Evolutionary conservation across 1,140 invertebrate species (phyloP).

Genomic region (Eufriesea mexicana): DNA sequence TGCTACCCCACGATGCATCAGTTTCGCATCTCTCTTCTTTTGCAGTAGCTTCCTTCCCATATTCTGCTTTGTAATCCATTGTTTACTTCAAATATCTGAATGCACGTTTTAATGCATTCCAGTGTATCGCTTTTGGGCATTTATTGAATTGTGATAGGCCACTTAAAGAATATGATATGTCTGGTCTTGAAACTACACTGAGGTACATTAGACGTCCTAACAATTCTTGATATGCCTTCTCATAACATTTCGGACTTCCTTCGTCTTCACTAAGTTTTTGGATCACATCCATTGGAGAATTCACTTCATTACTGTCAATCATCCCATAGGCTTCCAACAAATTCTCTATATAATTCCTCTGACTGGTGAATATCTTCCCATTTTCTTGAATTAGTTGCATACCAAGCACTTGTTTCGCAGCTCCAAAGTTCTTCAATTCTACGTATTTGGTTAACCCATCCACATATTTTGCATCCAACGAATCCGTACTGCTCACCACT

Average conservation of each 20-base stretch:
- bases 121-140: conserved; percentile 22
- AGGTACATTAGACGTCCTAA: no score
- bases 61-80: background rate
- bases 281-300: conserved; percentile 2
- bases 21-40: background rate
- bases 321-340: no score
- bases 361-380: background rate
- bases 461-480: background rate
- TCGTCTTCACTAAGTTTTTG: no score
- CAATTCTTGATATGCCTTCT: no score
- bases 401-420: no score
- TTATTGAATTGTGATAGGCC: no score
- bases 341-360: no score
- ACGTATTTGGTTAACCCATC: no score
- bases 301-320: background rate
- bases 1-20: conserved; percentile 37
- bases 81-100: conserved; percentile 33
- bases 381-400: conserved; percentile 17
- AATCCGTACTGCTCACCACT: background rate
- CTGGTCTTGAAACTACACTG: no score
- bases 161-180: background rate
- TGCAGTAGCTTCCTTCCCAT: background rate
- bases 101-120: background rate
- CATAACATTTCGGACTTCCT: no score
- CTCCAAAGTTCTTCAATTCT: background rate